These are phyloP conservation scores for Thamnophis sirtalis DNA, from an alignment of 2,113 vertebrate genomes.

Conservation along the genomic window DNA sequence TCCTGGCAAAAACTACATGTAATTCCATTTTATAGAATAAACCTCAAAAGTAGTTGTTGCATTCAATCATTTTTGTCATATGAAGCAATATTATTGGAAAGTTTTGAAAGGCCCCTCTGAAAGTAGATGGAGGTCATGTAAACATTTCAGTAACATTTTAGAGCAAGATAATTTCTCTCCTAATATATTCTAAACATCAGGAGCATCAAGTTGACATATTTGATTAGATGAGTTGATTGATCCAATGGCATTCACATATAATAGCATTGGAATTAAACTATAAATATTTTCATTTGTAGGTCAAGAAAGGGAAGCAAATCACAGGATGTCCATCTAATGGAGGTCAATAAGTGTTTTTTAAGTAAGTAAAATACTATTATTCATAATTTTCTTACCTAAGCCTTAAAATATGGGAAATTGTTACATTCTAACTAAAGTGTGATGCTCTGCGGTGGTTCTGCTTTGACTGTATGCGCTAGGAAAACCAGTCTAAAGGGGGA, in stretches of 20 bases:
- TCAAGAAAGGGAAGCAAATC: neutral
- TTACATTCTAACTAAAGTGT: neutral
- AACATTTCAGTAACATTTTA: neutral
- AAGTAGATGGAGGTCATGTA: neutral
- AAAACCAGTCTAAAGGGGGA: neutral
- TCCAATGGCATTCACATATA: neutral
- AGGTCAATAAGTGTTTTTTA: neutral
- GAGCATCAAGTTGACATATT: neutral
- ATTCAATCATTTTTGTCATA: neutral
- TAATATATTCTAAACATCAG: neutral
- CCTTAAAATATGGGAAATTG: neutral
- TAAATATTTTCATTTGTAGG: neutral
- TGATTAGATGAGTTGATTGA: neutral
- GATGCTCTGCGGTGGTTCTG: neutral
- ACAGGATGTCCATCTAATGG: neutral
- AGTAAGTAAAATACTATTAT: neutral
- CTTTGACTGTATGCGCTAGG: neutral
- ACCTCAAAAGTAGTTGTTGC: neutral
- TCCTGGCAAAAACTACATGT: neutral
- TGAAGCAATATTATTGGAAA: neutral
- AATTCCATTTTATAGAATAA: neutral
- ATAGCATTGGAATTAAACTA: neutral
- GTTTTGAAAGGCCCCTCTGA: neutral
- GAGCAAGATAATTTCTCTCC: neutral
- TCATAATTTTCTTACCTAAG: neutral